Conservation (phyloP, 2,888 invertebrate species). For the Tryphoninae sp. region DNA sequence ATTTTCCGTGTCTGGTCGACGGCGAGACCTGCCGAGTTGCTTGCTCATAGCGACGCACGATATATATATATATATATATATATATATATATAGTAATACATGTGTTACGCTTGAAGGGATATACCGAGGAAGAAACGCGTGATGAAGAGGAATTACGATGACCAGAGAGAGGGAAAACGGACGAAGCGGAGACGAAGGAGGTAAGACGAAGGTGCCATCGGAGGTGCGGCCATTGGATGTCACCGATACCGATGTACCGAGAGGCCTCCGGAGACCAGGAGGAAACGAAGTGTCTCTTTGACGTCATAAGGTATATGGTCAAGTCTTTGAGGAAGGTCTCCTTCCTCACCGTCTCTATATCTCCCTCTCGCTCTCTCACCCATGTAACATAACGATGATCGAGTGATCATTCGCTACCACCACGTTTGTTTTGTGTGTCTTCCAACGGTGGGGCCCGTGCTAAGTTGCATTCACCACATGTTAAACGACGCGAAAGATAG, state of each 20-base stretch:
- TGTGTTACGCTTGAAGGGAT: background rate
- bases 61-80: background rate
- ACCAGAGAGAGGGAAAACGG: slow-evolving; percentile 1
- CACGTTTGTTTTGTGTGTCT: background rate
- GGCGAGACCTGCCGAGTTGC: slow-evolving; percentile 14
- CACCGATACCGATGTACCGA: slow-evolving; percentile 3
- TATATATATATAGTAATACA: background rate
- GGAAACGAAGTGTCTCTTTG: slow-evolving; percentile 65
- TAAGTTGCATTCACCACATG: slow-evolving; percentile 32
- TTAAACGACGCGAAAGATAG: slow-evolving; percentile 15
- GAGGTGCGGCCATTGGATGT: slow-evolving; percentile 14
- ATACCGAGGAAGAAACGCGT: background rate
- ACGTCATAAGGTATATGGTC: slow-evolving; percentile 62
- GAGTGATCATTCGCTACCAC: background rate
- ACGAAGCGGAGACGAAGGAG: background rate
- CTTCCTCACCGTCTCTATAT: slow-evolving; percentile 28
- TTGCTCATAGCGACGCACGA: slow-evolving; percentile 18
- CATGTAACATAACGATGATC: slow-evolving; percentile 7
- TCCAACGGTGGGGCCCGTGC: background rate
- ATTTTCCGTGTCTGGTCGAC: slow-evolving; percentile 44
- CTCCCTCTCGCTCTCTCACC: background rate
- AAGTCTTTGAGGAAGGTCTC: slow-evolving; percentile 61
- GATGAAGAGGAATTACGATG: background rate
- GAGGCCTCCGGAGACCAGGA: slow-evolving; percentile 45
- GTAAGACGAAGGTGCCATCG: background rate